Evolutionary conservation across 2,888 invertebrate genomes (phyloP).

Genomic region (Andricus quercusramuli): DNA sequence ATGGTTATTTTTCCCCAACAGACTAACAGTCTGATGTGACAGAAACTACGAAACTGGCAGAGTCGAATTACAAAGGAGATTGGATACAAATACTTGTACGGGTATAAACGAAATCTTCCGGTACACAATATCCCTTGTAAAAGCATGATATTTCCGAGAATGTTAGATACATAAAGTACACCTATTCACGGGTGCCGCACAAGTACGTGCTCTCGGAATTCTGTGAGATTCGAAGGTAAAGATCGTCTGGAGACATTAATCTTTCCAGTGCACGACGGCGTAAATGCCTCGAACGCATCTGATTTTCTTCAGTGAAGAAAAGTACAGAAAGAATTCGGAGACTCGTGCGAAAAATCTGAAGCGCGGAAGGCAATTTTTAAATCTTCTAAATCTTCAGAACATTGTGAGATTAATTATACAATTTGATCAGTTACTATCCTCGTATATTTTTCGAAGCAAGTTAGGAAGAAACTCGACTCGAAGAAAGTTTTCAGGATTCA

Average conservation of each 20-base stretch:
- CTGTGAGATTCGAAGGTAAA: background rate
- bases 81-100: background rate
- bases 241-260: background rate
- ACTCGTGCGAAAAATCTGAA: background rate
- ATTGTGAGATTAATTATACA: too few relatives aligned
- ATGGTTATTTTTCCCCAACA: conserved; percentile 8
- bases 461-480: conserved; percentile 11
- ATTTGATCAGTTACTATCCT: background rate
- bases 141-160: background rate
- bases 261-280: background rate
- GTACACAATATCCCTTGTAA: background rate
- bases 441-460: background rate
- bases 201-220: background rate
- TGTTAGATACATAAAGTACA: background rate
- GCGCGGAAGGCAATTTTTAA: background rate
- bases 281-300: conserved; percentile 3
- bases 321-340: background rate
- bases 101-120: background rate
- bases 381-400: too few relatives aligned
- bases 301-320: background rate
- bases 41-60: background rate
- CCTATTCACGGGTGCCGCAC: background rate
- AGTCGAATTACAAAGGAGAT: background rate
- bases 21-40: background rate
- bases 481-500: background rate